phyloP scores from a whole-genome alignment of 2,113 vertebrate genomes.

The Turnix velox region DNA sequence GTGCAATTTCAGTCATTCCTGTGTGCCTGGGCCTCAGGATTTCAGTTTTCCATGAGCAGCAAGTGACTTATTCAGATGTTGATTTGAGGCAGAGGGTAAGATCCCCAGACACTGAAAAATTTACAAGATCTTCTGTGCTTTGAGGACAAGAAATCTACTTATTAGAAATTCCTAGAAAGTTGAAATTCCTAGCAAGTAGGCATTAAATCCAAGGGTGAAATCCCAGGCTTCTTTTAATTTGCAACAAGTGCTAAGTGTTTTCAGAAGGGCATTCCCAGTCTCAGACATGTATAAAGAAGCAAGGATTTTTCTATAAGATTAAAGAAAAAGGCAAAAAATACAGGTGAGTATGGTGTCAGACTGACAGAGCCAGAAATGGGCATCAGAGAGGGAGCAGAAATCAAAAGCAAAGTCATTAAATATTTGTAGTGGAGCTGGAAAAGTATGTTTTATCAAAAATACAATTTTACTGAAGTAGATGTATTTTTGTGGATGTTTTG shows the following conservation, averaged over 20 bases:
- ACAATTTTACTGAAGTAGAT: background rate
- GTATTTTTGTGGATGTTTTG: background rate
- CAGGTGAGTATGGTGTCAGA: background rate
- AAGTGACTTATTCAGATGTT: background rate
- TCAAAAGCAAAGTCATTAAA: background rate
- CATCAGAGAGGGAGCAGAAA: background rate
- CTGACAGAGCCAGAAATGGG: background rate
- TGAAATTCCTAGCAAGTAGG: background rate
- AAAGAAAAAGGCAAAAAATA: background rate
- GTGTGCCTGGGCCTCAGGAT: accelerated
- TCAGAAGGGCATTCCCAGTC: background rate
- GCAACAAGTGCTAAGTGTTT: accelerated
- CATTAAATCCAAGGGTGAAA: background rate
- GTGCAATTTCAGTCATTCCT: background rate
- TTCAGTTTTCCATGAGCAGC: background rate
- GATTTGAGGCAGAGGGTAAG: background rate
- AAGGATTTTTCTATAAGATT: background rate
- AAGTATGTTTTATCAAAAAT: background rate
- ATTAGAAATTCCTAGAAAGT: background rate
- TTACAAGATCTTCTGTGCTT: background rate
- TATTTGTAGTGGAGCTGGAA: background rate
- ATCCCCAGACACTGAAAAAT: background rate
- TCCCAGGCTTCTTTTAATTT: accelerated
- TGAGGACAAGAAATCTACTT: background rate
- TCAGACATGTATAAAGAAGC: background rate